Base-by-base conservation (phyloP, 2,888 invertebrate species). In the Phengaris alcon region DNA sequence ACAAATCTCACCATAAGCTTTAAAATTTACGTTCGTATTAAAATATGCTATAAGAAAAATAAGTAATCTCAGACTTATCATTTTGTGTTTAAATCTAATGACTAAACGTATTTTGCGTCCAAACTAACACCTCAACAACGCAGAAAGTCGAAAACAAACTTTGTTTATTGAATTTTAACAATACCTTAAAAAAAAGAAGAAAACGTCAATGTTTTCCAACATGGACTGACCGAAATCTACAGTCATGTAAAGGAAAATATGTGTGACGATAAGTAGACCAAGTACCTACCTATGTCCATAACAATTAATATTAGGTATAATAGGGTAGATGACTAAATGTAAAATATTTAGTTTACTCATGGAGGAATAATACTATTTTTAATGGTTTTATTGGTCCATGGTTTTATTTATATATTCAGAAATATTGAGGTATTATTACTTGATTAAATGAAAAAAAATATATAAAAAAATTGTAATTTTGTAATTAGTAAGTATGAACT, bases 121-220 rank as follows among this genome's bases (percentile, higher is more conserved):
- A 12, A 35, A 13, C 13, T 6, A 22, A n/a, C 8, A 72, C 35
- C 35, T 35, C 35, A 35, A 35, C 4, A 35, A 4, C 35, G 35
- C 4, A 35, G 35, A 35, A 54, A n/a, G 54, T 54, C 15, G 52
- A 72, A 52, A 54, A 54, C 72, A 54, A 72, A 35, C 35, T 3
- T 22, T 72, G 72, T 72, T 72, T 72, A 35, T 54, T 52, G 72
- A 72, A 54, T 72, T 35, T 54, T 54, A 22, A 72, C 52, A 35
- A 72, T 54, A 22, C 51, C 10, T 6, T 12, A 52, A 64, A n/a
- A n/a, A n/a, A n/a, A 72, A 72, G 35, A 72, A 52, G 3, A 72
- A 52, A 46, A 46, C 15, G 3, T 15, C 15, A 54, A 52, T 72
- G 72, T 72, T 72, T 72, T 54, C 72, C 13, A 52, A 72, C 54